phyloP scores from a whole-genome alignment of 2,113 vertebrate genomes.

The Canis aureus region DNA sequence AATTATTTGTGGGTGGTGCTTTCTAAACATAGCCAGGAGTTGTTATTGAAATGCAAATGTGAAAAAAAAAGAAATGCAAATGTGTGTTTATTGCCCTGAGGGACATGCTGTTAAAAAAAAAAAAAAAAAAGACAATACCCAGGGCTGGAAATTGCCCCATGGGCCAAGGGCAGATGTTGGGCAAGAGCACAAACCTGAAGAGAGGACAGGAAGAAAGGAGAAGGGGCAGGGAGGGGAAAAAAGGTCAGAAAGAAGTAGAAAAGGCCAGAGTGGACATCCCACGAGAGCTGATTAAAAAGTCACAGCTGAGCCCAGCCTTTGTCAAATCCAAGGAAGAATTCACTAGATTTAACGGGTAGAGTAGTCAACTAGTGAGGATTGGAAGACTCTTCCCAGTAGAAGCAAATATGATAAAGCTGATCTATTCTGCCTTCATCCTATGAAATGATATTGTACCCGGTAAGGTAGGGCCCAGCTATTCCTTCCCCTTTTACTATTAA shows the following conservation, averaged over 20 bases:
- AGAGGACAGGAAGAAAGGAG: slow-evolving; percentile 11
- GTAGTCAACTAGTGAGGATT: neutral
- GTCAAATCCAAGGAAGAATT: slow-evolving; percentile 43
- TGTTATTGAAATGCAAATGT: slow-evolving; percentile 77
- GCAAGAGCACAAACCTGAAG: slow-evolving; percentile 38
- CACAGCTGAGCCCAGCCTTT: slow-evolving; percentile 56
- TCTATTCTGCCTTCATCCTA: neutral
- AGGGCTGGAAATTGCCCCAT: slow-evolving; percentile 77
- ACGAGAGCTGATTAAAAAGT: slow-evolving; percentile 43
- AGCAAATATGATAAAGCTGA: neutral
- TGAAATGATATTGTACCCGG: neutral
- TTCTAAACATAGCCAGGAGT: slow-evolving; percentile 70
- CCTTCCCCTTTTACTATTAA: neutral
- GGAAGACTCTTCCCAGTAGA: neutral
- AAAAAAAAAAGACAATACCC: slow-evolving; percentile 58
- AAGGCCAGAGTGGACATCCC: slow-evolving; percentile 39
- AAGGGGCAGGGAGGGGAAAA: neutral
- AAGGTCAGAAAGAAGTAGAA: neutral
- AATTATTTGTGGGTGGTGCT: slow-evolving; percentile 70
- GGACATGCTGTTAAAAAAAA: slow-evolving; percentile 49
- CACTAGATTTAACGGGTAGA: neutral
- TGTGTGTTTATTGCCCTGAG: slow-evolving; percentile 67
- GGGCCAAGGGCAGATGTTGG: slow-evolving; percentile 74
- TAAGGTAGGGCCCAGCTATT: neutral
- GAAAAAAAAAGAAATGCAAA: slow-evolving; percentile 77